Percentiles rank a stretch among this genome's conserved stretches.
Evolutionary conservation across 2,797 vertebrate species (phyloP).

Genomic region (Enteromius thamalakanensis): DNA sequence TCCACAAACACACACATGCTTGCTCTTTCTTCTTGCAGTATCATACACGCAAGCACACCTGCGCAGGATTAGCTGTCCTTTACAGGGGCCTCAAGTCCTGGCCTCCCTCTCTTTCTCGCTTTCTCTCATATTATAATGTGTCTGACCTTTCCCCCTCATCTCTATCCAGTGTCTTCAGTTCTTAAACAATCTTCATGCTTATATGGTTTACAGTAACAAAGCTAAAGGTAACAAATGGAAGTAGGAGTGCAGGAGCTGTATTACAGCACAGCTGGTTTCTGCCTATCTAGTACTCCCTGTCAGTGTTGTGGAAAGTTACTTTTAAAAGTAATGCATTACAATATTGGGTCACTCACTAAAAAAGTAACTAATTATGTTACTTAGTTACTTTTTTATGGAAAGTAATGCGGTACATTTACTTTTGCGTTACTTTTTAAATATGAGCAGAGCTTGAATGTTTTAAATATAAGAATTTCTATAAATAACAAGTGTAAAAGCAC

Average conservation of each 20-base stretch:
- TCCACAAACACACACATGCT: neutral
- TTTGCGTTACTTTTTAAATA: too few relatives aligned
- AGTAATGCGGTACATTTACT: too few relatives aligned
- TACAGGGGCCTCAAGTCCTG: constrained; percentile 14
- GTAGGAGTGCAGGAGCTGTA: neutral
- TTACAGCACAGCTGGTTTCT: neutral
- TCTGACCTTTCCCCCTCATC: neutral
- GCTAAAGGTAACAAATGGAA: neutral
- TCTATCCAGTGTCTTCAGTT: constrained; percentile 1
- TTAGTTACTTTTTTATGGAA: too few relatives aligned
- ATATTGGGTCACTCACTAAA: too few relatives aligned
- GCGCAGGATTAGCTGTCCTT: constrained; percentile 55
- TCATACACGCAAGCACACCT: constrained; percentile 51
- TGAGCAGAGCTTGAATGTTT: too few relatives aligned
- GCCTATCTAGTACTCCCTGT: neutral
- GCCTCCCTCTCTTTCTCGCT: constrained; percentile 6
- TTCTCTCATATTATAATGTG: neutral
- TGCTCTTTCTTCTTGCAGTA: constrained; percentile 30
- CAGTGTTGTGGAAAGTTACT: too few relatives aligned
- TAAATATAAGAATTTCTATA: too few relatives aligned
- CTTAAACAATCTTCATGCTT: neutral
- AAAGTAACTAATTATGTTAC: too few relatives aligned
- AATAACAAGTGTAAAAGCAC: too few relatives aligned
- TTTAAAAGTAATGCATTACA: too few relatives aligned
- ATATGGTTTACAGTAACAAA: neutral